Percentiles rank a stretch among this genome's conserved stretches.
phyloP scores from a whole-genome alignment of 2,797 vertebrate species.

The Intellagama lesueurii region DNA sequence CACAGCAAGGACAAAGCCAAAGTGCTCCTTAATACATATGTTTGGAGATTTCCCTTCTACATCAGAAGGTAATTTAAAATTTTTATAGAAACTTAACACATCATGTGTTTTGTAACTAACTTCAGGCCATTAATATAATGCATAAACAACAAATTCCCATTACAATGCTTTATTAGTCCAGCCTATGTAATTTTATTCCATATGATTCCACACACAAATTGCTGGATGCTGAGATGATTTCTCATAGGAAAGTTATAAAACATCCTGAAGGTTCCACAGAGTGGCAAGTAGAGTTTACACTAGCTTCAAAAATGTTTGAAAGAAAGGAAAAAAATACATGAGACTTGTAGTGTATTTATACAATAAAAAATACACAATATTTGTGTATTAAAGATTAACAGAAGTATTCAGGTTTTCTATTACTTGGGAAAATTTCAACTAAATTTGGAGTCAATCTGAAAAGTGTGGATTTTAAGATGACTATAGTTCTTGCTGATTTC shows the following conservation, averaged over 20 bases:
- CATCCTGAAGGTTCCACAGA: background rate
- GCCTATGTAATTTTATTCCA: background rate
- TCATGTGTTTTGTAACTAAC: background rate
- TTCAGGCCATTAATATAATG: background rate
- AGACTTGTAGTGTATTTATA: background rate
- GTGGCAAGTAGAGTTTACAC: conserved; percentile 13
- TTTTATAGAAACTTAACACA: background rate
- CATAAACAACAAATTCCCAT: conserved; percentile 8
- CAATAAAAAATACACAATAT: background rate
- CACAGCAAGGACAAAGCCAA: background rate
- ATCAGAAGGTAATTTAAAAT: background rate
- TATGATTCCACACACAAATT: background rate
- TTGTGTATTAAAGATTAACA: conserved; percentile 14
- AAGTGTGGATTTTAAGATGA: background rate
- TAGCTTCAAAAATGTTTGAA: conserved; percentile 22
- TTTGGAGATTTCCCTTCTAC: background rate
- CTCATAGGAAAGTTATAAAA: conserved; percentile 4
- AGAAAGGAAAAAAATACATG: conserved; percentile 15
- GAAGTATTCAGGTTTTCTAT: background rate
- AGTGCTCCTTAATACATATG: background rate
- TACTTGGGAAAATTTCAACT: background rate
- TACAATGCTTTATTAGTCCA: background rate
- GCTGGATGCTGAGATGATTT: background rate
- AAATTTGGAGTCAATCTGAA: background rate
- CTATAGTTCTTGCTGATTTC: background rate